Evolutionary conservation across 2,113 vertebrate genomes (phyloP), one percentile per base, ranked within the genome.

Genomic region (Oncorhynchus tshawytscha): DNA sequence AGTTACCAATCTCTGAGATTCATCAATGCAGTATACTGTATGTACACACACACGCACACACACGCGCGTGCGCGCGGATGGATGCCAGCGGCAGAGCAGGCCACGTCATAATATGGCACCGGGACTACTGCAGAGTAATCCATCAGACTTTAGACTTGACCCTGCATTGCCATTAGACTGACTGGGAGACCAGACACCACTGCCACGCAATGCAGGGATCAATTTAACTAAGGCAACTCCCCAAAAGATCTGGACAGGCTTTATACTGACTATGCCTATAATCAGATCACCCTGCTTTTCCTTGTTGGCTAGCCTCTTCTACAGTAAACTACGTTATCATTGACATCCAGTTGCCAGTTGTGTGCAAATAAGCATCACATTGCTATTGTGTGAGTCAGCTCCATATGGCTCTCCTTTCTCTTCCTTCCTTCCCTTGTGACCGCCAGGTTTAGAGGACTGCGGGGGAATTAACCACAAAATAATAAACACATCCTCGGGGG

Each of bases 21-120:
- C 12, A n/a, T 64, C n/a, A 70, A 22, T 24, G 62, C 27, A 81
- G 72, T 59, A 75, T 62, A 20, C 39, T 62, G 15, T 62, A 71
- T 45, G 39, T 9, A 68, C 67, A 68, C 66, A 39, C 29, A 67
- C 65, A 22, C 31, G 4, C 34, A 24, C 67, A 70, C 34, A 48
- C 39, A 48, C 85, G 87, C n/a, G 49, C 5, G n/a, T 3, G 0
- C 0, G 20, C 74, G 71, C 49, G 34, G 8, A 60, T 60, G n/a
- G 59, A 62, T 22, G 15, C 59, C 59, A 62, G 59, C 75, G 18
- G 73, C 71, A 71, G 57, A 1, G 27, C 84, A 88, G 88, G 88
- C 20, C 49, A 64, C 22, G 62, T 64, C 62, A 64, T 22, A 64
- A 64, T 22, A 64, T 64, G 62, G 62, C 54, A 57, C 54, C 54